A percentile compares a stretch with the other conserved stretches of the same genome.
Evolutionary conservation across 2,797 vertebrate species (phyloP).

Genomic region (Enteromius mattozi): DNA sequence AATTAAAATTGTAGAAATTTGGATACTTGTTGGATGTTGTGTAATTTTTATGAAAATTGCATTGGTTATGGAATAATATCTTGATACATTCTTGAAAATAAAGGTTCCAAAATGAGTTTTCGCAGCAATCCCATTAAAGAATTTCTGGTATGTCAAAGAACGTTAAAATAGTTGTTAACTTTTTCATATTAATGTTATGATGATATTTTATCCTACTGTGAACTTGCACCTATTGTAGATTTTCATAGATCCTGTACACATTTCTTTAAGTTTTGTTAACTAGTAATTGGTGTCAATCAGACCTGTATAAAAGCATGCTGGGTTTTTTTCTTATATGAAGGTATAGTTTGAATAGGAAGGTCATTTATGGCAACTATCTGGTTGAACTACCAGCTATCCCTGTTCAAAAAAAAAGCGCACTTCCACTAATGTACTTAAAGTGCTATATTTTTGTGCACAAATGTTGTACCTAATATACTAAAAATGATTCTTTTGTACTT

Average conservation of each 20-base stretch:
- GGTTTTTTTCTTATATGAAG: neutral
- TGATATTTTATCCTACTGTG: neutral
- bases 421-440: no score
- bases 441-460: no score
- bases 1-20: no score
- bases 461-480: no score
- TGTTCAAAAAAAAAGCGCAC: no score
- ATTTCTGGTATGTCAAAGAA: neutral
- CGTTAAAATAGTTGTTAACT: neutral
- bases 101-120: neutral
- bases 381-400: neutral
- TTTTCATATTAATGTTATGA: neutral
- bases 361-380: neutral
- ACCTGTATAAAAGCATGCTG: conserved; percentile 4
- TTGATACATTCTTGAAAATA: neutral
- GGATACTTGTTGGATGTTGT: neutral
- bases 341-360: neutral
- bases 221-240: neutral
- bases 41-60: neutral
- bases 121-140: neutral
- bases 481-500: no score
- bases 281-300: neutral
- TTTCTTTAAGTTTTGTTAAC: neutral
- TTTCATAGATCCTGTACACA: conserved; percentile 3
- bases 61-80: conserved; percentile 4